Base-by-base conservation (phyloP, 2,888 invertebrate species). In the Dioctria rufipes region DNA sequence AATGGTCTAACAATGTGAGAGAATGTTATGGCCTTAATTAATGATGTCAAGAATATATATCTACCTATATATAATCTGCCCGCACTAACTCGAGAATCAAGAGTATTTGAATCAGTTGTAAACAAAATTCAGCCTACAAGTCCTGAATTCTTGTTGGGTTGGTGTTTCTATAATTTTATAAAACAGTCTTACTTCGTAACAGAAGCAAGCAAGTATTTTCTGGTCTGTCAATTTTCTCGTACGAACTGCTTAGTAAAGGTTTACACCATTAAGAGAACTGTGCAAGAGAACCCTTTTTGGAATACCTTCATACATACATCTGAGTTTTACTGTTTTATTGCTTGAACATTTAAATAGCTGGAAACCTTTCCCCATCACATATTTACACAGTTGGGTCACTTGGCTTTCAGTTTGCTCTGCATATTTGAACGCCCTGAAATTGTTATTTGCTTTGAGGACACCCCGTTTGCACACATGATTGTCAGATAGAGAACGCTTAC, bases 401-500 rank as follows among this genome's bases (percentile, higher is more conserved):
- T 78, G 63, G 46, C 61, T 46, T 61, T 42, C 46, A 40, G 63
- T 78, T 65, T 65, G 51, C 65, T 49, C 63, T 78, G 78, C 63
- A 78, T 78, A 78, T 78, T 78, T 78, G 78, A 78, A 39, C 49
- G 65, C 49, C 78, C 65, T 49, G 78, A 78, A 65, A 78, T 78
- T 78, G 78, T 63, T 78, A 78, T 78, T 78, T 78, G 78, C 49
- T 63, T 78, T 66, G 78, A 78, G 78, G 66, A 78, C 54, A 42
- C 54, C 13, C 54, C 54, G 78, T 77, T 77, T 77, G 63, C 63
- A n/a, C 49, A 65, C 61, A 49, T 49, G 46, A n/a, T 60, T 42
- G 71, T 54, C 71, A 71, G 71, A 71, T 71, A 54, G 71, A 54
- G 51, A 71, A 71, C 11, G 71, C 43, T 71, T 54, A 54, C 51